Evolutionary conservation across 2,113 vertebrate species (phyloP).

Genomic region (Amblyornis subalaris): DNA sequence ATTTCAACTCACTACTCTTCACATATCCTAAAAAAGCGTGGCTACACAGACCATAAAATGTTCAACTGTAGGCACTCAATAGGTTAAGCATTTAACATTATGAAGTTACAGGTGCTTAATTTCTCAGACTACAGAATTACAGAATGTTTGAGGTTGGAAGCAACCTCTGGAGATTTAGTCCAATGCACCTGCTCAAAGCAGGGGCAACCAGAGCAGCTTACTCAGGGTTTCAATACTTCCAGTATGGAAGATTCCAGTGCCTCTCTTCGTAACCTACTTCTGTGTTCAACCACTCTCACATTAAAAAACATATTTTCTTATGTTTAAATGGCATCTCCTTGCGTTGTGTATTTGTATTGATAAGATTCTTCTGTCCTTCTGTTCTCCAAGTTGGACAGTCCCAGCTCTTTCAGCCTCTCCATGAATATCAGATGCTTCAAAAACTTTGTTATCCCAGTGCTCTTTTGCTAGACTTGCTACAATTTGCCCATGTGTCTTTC

Average conservation of each 20-base stretch:
- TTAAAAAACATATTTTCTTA: background rate
- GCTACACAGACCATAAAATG: background rate
- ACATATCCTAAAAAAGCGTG: background rate
- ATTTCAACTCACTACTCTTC: background rate
- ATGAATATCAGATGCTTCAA: background rate
- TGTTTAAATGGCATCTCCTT: accelerated
- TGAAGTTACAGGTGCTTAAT: background rate
- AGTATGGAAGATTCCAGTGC: background rate
- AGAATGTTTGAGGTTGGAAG: background rate
- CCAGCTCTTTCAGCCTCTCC: background rate
- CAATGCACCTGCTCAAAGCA: background rate
- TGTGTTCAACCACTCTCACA: background rate
- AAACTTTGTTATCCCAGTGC: background rate
- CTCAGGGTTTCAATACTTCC: background rate
- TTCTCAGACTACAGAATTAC: background rate
- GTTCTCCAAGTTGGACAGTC: background rate
- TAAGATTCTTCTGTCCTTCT: background rate
- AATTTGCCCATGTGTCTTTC: background rate
- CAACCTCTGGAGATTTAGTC: background rate
- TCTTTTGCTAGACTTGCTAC: background rate
- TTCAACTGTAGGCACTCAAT: background rate
- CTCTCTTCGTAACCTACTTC: background rate
- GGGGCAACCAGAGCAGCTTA: background rate
- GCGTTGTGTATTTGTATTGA: background rate
- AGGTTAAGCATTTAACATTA: background rate